Evolutionary conservation across 2,888 invertebrate genomes (phyloP).

Genomic region (Harpalus rufipes): DNA sequence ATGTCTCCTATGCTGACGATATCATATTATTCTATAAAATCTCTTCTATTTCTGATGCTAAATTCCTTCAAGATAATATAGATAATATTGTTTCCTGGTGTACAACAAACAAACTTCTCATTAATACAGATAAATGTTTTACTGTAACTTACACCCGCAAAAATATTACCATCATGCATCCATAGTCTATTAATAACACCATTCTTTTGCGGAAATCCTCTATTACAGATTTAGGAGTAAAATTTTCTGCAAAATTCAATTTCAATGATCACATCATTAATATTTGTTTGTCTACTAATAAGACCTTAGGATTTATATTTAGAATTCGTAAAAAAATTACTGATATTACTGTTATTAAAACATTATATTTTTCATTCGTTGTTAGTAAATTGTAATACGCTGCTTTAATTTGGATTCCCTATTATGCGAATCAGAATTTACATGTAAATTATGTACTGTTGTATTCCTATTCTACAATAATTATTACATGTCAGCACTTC

Average conservation of each 20-base stretch:
- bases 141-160: too few relatives aligned
- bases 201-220: neutral
- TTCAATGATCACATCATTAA: too few relatives aligned
- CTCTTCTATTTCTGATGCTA: neutral
- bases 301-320: constrained; percentile 11
- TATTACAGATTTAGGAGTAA: constrained; percentile 11
- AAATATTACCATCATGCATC: neutral
- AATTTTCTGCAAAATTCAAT: too few relatives aligned
- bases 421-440: neutral
- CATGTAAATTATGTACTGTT: too few relatives aligned
- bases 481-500: too few relatives aligned
- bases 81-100: neutral
- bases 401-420: neutral
- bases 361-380: too few relatives aligned
- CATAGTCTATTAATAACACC: neutral
- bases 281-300: too few relatives aligned
- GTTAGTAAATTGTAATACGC: constrained; percentile 22
- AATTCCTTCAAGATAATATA: constrained; percentile 10
- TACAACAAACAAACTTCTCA: neutral
- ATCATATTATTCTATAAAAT: too few relatives aligned
- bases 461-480: too few relatives aligned
- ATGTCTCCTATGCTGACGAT: too few relatives aligned
- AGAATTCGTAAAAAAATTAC: constrained; percentile 3
- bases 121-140: too few relatives aligned
- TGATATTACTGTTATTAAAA: neutral